Percentiles rank a stretch among this genome's conserved stretches.
phyloP scores from a whole-genome alignment of 2,113 vertebrate species.

The Probosciger aterrimus region DNA sequence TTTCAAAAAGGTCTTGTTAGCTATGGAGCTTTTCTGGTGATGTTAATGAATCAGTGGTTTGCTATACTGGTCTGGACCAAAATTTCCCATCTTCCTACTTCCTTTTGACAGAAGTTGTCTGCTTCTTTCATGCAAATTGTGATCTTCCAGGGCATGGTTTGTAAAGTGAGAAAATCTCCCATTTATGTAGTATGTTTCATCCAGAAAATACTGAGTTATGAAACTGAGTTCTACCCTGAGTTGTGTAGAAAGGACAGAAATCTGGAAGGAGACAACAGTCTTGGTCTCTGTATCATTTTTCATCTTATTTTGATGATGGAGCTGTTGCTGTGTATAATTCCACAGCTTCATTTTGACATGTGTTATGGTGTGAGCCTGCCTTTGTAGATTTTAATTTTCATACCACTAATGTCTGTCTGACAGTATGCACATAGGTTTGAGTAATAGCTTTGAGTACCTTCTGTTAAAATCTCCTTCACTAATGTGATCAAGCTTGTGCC shows the following conservation, averaged over 20 bases:
- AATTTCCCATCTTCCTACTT: background rate
- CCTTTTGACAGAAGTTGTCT: background rate
- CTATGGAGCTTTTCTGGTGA: background rate
- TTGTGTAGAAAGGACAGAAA: background rate
- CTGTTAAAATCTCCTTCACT: background rate
- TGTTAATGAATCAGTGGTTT: background rate
- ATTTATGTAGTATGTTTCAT: background rate
- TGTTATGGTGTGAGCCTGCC: background rate
- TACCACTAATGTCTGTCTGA: background rate
- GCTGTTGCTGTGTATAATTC: background rate
- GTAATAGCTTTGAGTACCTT: background rate
- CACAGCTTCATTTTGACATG: background rate
- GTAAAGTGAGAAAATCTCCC: background rate
- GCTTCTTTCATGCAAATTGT: background rate
- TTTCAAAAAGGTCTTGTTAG: background rate
- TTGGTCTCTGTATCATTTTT: background rate
- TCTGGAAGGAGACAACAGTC: background rate
- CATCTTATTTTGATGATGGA: background rate
- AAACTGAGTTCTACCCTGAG: background rate
- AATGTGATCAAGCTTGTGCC: background rate
- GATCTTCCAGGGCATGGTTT: background rate
- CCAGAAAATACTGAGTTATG: background rate
- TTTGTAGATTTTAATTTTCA: background rate
- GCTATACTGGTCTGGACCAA: background rate
- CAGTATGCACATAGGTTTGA: background rate